Percentiles rank a stretch among this genome's conserved stretches.
phyloP scores from a whole-genome alignment of 2,113 vertebrate species.

The Hyperoodon ampullatus region DNA sequence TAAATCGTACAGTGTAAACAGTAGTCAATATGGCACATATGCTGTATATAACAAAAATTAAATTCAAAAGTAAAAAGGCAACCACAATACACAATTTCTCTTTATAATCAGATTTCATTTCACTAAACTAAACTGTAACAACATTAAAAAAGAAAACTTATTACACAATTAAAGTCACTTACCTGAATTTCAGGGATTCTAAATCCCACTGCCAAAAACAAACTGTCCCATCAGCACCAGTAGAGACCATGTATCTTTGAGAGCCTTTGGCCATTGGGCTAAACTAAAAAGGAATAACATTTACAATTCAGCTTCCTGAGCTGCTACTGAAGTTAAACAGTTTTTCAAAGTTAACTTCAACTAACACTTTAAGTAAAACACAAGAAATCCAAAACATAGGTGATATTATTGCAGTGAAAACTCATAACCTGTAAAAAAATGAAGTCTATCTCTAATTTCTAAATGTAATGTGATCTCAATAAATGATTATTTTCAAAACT shows the following conservation, averaged over 20 bases:
- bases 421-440: neutral
- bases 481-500: slow-evolving; percentile 1
- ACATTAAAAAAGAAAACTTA: neutral
- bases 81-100: neutral
- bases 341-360: slow-evolving; percentile 43
- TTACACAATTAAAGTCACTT: slow-evolving; percentile 65
- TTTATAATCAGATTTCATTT: slow-evolving; percentile 9
- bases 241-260: slow-evolving; percentile 96
- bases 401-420: neutral
- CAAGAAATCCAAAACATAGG: slow-evolving; percentile 5
- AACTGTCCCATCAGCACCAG: slow-evolving; percentile 97
- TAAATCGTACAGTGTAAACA: neutral
- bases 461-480: neutral
- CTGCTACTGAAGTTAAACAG: neutral
- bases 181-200: slow-evolving; percentile 94
- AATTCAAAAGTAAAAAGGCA: slow-evolving; percentile 36
- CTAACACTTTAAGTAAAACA: neutral
- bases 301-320: slow-evolving; percentile 5
- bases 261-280: slow-evolving; percentile 96
- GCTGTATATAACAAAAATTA: neutral
- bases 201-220: slow-evolving; percentile 99
- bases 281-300: slow-evolving; percentile 87
- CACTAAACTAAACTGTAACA: neutral
- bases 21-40: neutral
- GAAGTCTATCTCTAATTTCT: neutral